Conservation (phyloP, 2,888 invertebrate genomes). For the Chorisops tibialis region DNA sequence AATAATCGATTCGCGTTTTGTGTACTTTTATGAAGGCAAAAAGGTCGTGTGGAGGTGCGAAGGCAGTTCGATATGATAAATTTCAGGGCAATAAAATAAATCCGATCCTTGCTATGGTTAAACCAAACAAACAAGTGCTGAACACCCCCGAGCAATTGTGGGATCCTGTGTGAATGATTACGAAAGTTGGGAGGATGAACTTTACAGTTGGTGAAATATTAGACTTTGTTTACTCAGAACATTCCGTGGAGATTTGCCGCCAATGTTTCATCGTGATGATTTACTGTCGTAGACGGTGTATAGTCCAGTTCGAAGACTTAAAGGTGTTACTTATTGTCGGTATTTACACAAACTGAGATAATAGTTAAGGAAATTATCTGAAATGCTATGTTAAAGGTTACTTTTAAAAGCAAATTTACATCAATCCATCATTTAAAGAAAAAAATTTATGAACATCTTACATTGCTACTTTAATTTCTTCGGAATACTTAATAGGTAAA, state of each 20-base stretch:
- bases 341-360: too few species aligned
- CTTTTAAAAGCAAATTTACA: too few species aligned
- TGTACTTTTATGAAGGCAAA: too few species aligned
- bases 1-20: too few species aligned
- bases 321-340: conserved; percentile 14
- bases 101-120: conserved; percentile 15
- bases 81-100: conserved; percentile 26
- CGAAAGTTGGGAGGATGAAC: conserved; percentile 21
- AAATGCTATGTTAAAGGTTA: too few species aligned
- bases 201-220: conserved; percentile 26
- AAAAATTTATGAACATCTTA: too few species aligned
- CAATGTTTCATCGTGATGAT: conserved; percentile 1
- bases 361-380: too few species aligned
- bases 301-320: background rate
- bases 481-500: too few species aligned
- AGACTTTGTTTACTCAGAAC: conserved; percentile 23
- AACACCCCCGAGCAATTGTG: conserved; percentile 4
- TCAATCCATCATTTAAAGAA: too few species aligned
- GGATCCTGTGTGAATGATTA: conserved; percentile 20
- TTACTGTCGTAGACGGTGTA: conserved; percentile 5
- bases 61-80: conserved; percentile 21
- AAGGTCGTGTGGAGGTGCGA: background rate
- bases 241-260: conserved; percentile 1
- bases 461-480: too few species aligned
- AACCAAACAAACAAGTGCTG: conserved; percentile 26